Percentiles rank a stretch among this genome's conserved stretches.
These are phyloP conservation scores for Boleophthalmus pectinirostris DNA, from an alignment of 2,113 vertebrate genomes.

Conservation along the genomic window DNA sequence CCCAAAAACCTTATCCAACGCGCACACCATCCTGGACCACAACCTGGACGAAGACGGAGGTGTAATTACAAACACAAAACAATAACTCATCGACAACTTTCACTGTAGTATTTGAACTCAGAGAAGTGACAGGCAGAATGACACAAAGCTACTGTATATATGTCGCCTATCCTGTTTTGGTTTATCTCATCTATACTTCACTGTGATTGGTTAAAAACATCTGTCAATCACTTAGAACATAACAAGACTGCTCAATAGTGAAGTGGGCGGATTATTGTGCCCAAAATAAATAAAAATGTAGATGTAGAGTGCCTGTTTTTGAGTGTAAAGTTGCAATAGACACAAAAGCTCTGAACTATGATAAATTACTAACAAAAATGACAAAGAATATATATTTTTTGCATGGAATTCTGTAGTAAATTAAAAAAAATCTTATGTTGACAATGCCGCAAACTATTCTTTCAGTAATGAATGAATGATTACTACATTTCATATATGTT, in stretches of 20 bases:
- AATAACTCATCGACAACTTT: slow-evolving; percentile 29
- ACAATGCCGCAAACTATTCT: no score
- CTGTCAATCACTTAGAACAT: no score
- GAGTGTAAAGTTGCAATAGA: not conserved
- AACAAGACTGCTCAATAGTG: no score
- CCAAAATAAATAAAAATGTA: not conserved
- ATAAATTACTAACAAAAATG: not conserved
- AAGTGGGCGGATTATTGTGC: no score
- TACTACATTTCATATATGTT: no score
- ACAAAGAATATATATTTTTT: not conserved
- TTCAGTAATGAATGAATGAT: no score
- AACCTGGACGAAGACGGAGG: slow-evolving; percentile 32
- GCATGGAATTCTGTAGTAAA: no score
- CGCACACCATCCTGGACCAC: not conserved
- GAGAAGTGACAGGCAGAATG: no score
- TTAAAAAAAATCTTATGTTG: no score
- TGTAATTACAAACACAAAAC: slow-evolving; percentile 41
- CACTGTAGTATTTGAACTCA: slow-evolving; percentile 1
- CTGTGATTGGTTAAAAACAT: no score
- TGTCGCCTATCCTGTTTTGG: not conserved
- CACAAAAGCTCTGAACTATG: not conserved
- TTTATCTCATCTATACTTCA: not conserved
- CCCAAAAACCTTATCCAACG: slow-evolving; percentile 49
- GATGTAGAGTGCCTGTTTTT: no score
- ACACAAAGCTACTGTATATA: no score